phyloP scores from a whole-genome alignment of 2,797 vertebrate species.

The Eulemur mongoz region DNA sequence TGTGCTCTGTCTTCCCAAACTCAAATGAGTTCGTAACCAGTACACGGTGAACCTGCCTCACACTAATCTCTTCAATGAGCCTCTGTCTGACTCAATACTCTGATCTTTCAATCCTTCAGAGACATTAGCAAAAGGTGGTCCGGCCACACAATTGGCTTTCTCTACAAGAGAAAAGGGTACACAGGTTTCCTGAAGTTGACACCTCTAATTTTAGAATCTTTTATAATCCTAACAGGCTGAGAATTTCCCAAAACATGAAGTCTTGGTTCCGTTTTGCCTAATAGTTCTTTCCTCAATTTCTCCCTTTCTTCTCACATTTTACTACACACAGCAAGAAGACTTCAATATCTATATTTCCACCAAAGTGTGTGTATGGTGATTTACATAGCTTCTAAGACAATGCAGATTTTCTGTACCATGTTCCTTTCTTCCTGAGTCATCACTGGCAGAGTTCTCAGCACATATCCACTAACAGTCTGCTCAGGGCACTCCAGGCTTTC shows the following conservation, averaged over 20 bases:
- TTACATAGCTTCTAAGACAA: not conserved
- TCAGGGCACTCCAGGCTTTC: not conserved
- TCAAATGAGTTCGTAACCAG: not conserved
- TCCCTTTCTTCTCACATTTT: not conserved
- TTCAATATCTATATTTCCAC: not conserved
- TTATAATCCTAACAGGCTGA: not conserved
- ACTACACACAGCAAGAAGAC: not conserved
- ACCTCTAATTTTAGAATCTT: not conserved
- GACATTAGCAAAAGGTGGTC: not conserved
- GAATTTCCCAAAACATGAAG: not conserved
- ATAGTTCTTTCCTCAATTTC: not conserved
- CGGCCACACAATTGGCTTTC: not conserved
- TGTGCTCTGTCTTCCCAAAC: not conserved
- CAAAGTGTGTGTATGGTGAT: not conserved
- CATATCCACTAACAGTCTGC: not conserved
- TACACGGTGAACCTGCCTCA: not conserved
- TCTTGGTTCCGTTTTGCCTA: not conserved
- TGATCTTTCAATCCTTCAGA: not conserved
- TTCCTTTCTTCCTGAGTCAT: not conserved
- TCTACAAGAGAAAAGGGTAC: not conserved
- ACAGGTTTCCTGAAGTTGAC: not conserved
- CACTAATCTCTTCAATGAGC: not conserved
- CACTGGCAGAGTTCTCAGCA: not conserved
- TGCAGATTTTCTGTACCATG: not conserved
- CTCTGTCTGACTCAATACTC: not conserved